Base-by-base conservation (phyloP, 2,888 invertebrate genomes). In the Eugnorisma glareosa region DNA sequence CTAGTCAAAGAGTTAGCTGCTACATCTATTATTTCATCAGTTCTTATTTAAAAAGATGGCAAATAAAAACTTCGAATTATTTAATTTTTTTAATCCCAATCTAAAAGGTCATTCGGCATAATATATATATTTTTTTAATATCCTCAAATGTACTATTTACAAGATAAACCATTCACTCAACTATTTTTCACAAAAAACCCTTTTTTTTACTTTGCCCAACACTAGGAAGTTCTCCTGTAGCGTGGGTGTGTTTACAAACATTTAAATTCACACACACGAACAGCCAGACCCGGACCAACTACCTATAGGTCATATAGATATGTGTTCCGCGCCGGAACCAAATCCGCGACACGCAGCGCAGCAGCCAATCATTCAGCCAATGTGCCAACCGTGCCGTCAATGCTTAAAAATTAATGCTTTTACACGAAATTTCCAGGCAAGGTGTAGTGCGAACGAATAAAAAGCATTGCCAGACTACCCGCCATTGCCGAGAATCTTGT, bases 401-500 rank as follows among this genome's bases (percentile, higher is more conserved):
- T 21, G 21, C 3, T 7, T 7, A 48, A 21, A 54, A 35, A 21
- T 63, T 35, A 51, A 78, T 73, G 6, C 15, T 51, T 48, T 66
- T 1, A 10, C 28, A 11, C 18, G 35, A 15, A 0, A 73, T 81
- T 96, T 97, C 57, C 95, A 98, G 98, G 1, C 98, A 98, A 97
- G 98, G 98, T 31, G 98, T 98, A 7, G 98, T 99, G 24, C 97
- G 98, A 84, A 98, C 99, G 18, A 98, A 98, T 91, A 98, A 98
- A 95, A 99, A 99, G 93, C 98, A 99, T 91, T 99, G 99, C 91
- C 99, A 99, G 92, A 99, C 98, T 48, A 99, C 99, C 1, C 97
- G 99, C 81, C 99, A 99, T 94, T 99, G 99, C 93, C 97, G 99
- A 43, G 99, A 99, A 93, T 98, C 98, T 4, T 99, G 99, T 93